These are phyloP conservation scores for Thaumatotibia leucotreta DNA, from an alignment of 1,140 invertebrate genomes.

Conservation along the genomic window DNA sequence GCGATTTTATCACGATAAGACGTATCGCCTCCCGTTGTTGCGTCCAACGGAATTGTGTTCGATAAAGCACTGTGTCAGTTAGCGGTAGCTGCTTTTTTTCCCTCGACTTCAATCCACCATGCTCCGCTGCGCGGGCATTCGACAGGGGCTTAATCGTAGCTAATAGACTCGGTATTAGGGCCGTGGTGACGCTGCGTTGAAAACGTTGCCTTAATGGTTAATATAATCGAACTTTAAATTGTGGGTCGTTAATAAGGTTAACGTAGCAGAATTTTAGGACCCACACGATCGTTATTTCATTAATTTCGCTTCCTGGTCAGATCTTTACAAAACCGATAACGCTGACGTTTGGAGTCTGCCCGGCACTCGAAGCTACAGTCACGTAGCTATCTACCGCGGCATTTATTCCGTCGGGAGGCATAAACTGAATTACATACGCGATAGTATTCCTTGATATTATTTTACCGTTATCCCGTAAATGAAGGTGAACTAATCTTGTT, in stretches of 20 bases:
- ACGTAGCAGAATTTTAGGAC: too few species aligned
- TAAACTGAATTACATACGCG: not conserved
- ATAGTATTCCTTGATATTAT: not conserved
- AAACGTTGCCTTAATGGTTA: not conserved
- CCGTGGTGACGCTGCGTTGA: not conserved
- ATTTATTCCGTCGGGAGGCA: not conserved
- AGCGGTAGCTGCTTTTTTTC: conserved; percentile 66
- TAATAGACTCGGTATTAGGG: conserved; percentile 31
- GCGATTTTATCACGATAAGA: not conserved
- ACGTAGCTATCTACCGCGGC: not conserved
- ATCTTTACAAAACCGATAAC: not conserved
- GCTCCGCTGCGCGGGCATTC: conserved; percentile 31
- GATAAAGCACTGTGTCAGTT: conserved; percentile 70
- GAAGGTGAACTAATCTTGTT: not conserved
- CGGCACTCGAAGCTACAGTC: not conserved
- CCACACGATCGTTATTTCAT: too few species aligned
- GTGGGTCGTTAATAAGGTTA: not conserved
- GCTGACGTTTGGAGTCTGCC: not conserved
- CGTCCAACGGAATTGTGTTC: conserved; percentile 51
- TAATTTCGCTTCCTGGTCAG: not conserved
- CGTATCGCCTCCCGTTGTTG: conserved; percentile 37
- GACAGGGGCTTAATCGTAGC: conserved; percentile 38
- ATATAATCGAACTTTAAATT: not conserved
- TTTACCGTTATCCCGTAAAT: not conserved
- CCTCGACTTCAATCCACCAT: conserved; percentile 45